Conservation (phyloP, 2,113 vertebrate genomes). For the Phylloscopus trochiloides region DNA sequence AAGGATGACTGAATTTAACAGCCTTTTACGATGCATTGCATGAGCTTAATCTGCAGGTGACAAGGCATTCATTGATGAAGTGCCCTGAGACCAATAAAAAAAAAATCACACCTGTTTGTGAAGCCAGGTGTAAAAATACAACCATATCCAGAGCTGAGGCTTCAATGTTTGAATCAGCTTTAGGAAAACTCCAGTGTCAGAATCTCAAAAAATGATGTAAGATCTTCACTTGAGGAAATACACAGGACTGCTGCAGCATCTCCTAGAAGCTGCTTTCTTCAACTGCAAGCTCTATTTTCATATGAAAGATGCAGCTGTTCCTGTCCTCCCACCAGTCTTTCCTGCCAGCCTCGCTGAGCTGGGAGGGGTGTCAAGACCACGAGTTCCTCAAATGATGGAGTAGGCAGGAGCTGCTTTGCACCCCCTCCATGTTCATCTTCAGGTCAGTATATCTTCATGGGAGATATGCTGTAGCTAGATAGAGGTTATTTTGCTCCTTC, state of each 20-base stretch:
- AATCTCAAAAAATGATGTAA: not conserved
- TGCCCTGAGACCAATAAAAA: not conserved
- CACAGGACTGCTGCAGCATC: not conserved
- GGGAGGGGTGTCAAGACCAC: not conserved
- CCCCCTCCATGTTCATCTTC: not conserved
- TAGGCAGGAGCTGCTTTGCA: not conserved
- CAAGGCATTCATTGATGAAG: not conserved
- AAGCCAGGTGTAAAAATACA: not conserved
- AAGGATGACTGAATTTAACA: not conserved
- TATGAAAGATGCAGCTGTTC: not conserved
- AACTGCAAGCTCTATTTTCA: not conserved
- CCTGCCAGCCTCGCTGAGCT: not conserved
- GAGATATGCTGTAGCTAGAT: not conserved
- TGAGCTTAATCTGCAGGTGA: conserved; percentile 6
- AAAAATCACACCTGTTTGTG: not conserved
- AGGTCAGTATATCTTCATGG: not conserved
- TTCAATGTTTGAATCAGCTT: not conserved
- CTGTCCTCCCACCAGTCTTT: not conserved
- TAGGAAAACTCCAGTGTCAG: not conserved
- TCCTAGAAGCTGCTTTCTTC: not conserved
- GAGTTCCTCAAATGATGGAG: not conserved
- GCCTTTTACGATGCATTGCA: not conserved
- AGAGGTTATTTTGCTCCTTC: not conserved
- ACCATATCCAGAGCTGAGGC: not conserved
- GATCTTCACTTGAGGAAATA: not conserved